Evolutionary conservation across 2,888 invertebrate genomes (phyloP).

Genomic region (Acanthoscelides obtectus): DNA sequence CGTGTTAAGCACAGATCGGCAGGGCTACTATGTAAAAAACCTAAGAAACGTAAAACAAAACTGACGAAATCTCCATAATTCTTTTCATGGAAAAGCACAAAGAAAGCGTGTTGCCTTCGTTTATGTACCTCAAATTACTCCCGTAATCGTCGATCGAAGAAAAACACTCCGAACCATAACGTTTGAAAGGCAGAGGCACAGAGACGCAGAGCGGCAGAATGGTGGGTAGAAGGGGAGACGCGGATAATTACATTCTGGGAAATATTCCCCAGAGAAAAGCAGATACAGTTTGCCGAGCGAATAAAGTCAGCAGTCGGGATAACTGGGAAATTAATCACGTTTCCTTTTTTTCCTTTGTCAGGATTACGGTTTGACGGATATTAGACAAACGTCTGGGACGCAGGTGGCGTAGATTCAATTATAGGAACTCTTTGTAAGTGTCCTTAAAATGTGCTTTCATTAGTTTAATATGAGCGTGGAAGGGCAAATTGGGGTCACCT

Average conservation of each 20-base stretch:
- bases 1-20: no score
- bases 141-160: background rate
- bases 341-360: background rate
- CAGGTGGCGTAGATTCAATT: background rate
- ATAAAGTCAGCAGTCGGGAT: constrained; percentile 5
- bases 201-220: no score
- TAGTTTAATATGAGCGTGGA: no score
- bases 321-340: background rate
- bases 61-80: no score
- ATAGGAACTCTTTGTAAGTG: no score
- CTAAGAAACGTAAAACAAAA: no score
- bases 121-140: background rate
- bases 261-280: background rate
- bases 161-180: background rate
- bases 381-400: background rate
- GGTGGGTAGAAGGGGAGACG: constrained; percentile 7
- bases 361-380: background rate
- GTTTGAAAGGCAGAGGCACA: background rate
- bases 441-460: no score
- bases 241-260: constrained; percentile 14
- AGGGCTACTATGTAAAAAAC: no score
- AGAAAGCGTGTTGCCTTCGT: background rate
- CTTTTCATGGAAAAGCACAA: background rate
- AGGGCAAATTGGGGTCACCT: no score
- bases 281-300: constrained; percentile 7